Percentiles rank a stretch among this genome's conserved stretches.
Evolutionary conservation across 2,797 vertebrate genomes (phyloP).

Genomic region (Merluccius polli): DNA sequence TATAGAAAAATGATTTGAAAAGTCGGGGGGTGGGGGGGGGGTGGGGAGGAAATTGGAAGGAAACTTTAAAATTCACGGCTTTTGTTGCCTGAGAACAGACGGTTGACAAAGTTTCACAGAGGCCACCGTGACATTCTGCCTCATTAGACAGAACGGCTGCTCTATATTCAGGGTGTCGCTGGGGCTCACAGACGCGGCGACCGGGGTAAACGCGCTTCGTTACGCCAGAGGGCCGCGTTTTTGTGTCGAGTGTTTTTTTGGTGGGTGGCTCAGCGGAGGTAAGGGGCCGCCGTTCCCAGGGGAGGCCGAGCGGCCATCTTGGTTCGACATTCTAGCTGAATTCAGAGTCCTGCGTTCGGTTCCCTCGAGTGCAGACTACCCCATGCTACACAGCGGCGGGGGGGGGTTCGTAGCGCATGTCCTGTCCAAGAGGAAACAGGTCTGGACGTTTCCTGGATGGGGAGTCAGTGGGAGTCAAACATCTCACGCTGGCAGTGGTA

Average conservation of each 20-base stretch:
- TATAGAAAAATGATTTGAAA: constrained; percentile 14
- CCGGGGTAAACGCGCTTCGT: constrained; percentile 62
- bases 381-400: too few species aligned
- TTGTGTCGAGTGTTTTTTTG: constrained; percentile 11
- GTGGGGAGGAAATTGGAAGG: constrained; percentile 28
- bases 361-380: too few species aligned
- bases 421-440: too few species aligned
- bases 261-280: constrained; percentile 33
- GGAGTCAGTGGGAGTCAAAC: too few species aligned
- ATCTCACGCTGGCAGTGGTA: too few species aligned
- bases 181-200: constrained; percentile 62
- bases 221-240: constrained; percentile 43
- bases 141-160: constrained; percentile 72
- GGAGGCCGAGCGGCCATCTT: too few species aligned
- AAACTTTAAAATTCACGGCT: constrained; percentile 51
- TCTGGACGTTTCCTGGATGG: too few species aligned
- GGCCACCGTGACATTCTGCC: constrained; percentile 70
- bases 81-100: constrained; percentile 72
- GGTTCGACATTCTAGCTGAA: too few species aligned
- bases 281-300: constrained; percentile 33
- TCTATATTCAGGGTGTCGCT: constrained; percentile 71
- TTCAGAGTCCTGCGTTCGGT: too few species aligned
- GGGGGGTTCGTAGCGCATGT: too few species aligned
- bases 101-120: constrained; percentile 70
- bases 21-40: too few species aligned